A percentile compares a stretch with the other conserved stretches of the same genome.
Evolutionary conservation across 2,797 vertebrate species (phyloP).

Genomic region (Ispidina lecontei): DNA sequence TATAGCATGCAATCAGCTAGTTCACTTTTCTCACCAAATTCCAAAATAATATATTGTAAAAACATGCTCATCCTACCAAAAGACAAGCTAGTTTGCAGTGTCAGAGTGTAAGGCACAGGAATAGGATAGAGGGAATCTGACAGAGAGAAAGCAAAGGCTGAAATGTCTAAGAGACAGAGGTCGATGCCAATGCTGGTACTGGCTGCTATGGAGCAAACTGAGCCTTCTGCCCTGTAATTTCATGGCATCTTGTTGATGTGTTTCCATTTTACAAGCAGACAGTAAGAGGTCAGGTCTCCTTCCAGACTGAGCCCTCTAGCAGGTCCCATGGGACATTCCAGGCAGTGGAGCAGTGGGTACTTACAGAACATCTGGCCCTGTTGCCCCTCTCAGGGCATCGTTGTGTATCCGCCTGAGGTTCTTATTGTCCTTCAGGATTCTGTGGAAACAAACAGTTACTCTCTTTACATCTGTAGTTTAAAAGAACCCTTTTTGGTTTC

Average conservation of each 20-base stretch:
- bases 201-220: neutral
- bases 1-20: neutral
- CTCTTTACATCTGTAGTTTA: neutral
- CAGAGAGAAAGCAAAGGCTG: neutral
- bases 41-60: neutral
- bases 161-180: neutral
- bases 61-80: neutral
- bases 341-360: neutral
- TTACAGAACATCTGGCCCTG: slow-evolving; percentile 87
- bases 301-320: neutral
- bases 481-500: neutral
- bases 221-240: neutral
- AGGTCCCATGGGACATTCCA: neutral
- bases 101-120: neutral
- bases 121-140: neutral
- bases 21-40: neutral
- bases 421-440: slow-evolving; percentile 87
- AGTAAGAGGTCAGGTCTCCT: neutral
- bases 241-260: neutral
- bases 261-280: neutral
- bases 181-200: neutral
- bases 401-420: slow-evolving; percentile 84
- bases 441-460: slow-evolving; percentile 61
- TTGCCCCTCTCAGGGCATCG: slow-evolving; percentile 85
- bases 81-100: neutral